Evolutionary conservation across 64 coral and sea anemone species (phyloP), one percentile per base, ranked within the genome.

Genomic region (Orbicella faveolata): DNA sequence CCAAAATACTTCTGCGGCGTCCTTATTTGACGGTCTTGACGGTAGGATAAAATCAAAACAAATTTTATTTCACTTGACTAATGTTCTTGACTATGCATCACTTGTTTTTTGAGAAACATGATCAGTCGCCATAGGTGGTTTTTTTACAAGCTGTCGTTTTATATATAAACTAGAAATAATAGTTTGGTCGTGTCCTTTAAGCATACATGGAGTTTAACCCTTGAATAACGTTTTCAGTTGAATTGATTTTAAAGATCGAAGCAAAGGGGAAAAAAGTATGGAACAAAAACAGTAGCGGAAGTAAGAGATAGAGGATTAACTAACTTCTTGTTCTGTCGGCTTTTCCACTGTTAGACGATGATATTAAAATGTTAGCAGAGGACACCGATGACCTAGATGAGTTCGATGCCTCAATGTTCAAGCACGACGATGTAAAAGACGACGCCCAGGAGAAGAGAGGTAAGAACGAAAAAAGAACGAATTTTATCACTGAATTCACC

Each of bases 311-410:
- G 9, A 3, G n/a, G n/a, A 70, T 70, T 12, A 70, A 70, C 10
- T 11, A 26, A 70, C n/a, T 23, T 70, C 67, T 11, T 70, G 21
- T 70, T 70, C n/a, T 25, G 9, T 67, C 64, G 23, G 18, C 25
- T 25, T 70, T 26, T 70, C n/a, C 23, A 70, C 67, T 11, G 21
- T 70, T 70, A 85, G 82, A 85, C 5, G 82, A 85, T 85, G 65
- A 85, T 9, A 51, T 53, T 85, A 36, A 48, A 48, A 48, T 48
- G 4, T 48, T 48, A 48, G 44, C 72, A 11, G 64, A 72, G 3
- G 65, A 85, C 35, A n/a, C 41, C 44, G 82, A 70, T 2, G 65
- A 53, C 67, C 2, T 39, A 39, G 41, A 52, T 25, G 35, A 41
- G n/a, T 70, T 51, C 26, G 64, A 85, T 85, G 64, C 14, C 25